These are phyloP conservation scores for Coregonus suidteri DNA, from an alignment of 2,797 vertebrate species.

Conservation along the genomic window DNA sequence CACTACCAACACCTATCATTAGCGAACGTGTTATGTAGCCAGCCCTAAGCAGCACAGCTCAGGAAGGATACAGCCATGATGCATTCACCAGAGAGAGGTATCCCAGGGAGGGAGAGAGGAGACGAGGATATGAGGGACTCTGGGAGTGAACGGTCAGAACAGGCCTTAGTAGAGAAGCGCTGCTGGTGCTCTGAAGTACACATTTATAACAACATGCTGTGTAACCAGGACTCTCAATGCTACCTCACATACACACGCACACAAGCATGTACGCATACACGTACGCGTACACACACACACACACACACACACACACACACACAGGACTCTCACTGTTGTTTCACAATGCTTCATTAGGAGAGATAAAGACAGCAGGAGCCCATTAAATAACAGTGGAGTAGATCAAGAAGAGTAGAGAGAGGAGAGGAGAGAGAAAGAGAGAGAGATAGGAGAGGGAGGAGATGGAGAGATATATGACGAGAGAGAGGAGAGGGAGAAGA, in stretches of 20 bases:
- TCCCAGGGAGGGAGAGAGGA: background rate
- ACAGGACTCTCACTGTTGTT: background rate
- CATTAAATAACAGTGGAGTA: slow-evolving; percentile 20
- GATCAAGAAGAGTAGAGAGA: background rate
- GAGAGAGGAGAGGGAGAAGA: no score
- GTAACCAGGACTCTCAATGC: slow-evolving; percentile 3
- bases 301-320: no score
- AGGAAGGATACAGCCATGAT: slow-evolving; percentile 16
- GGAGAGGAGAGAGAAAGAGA: no score
- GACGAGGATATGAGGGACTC: slow-evolving; percentile 18
- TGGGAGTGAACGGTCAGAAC: slow-evolving; percentile 7
- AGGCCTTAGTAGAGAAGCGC: no score
- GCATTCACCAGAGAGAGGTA: slow-evolving; percentile 23
- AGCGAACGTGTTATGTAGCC: no score
- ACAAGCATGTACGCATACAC: no score
- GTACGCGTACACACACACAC: no score
- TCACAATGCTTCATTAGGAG: slow-evolving; percentile 7
- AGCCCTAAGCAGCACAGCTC: background rate
- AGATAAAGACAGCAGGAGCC: slow-evolving; percentile 27
- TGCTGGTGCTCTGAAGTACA: slow-evolving; percentile 9
- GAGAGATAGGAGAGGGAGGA: no score
- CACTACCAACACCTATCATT: no score
- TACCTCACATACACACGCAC: no score
- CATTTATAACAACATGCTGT: slow-evolving; percentile 32
- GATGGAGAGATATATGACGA: no score